Evolutionary conservation across 2,888 invertebrate species (phyloP), one percentile per base, ranked within the genome.

Genomic region (Pyrocoelia pectoralis): DNA sequence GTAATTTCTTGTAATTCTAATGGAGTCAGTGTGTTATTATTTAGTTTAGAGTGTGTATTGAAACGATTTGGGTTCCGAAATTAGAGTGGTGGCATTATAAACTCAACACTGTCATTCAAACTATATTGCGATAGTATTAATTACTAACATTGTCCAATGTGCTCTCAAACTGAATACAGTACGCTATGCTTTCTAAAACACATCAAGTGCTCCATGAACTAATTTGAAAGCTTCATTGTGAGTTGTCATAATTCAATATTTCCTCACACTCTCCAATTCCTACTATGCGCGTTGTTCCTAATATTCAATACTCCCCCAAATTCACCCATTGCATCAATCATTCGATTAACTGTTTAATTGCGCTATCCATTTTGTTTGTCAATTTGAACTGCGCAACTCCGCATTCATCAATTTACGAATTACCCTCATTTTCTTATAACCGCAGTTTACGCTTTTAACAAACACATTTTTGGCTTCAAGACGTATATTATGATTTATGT

Each of bases 331-430:
- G 75, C 77, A 79, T 79, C 79, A 79, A 79, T 80, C 79, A 80
- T 79, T 79, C 76, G 77, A 80, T 80, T 80, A 79, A 74, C 74
- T 75, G 77, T 77, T 79, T 79, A 80, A 80, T 79, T 79, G 79
- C 76, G 76, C 79, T 74, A 80, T 80, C 79, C 79, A 79, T 77
- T 78, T 75, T 78, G 77, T 79, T 79, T 79, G 77, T 77, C 78
- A 77, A 76, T 78, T 77, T 73, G 75, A 77, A 77, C 75, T 72
- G 74, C 75, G 75, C 76, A 59, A 72, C 61, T 73, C 72, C 75
- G 76, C 76, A 78, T 78, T 77, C 77, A 77, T 77, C 78, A 77
- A 77, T 77, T 77, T 77, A 70, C 72, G 69, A 72, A 72, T 73
- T 75, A 73, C 71, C 73, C 71, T 68, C 71, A 69, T 73, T 72